These are phyloP conservation scores for Saxidomus purpurata DNA, from an alignment of 1,140 invertebrate genomes.

Conservation along the genomic window DNA sequence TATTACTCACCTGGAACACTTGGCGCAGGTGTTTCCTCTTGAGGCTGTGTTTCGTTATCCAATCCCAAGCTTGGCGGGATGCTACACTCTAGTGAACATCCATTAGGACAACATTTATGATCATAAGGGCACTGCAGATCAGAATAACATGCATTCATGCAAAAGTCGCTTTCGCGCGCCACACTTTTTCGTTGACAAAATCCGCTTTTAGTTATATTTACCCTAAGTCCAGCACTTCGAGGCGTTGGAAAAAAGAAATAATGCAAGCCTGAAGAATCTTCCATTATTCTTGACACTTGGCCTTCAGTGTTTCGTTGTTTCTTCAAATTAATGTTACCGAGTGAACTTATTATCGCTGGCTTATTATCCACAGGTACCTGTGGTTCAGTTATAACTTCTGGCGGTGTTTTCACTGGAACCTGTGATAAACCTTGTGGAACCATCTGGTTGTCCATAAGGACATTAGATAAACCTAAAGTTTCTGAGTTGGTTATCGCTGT, in stretches of 20 bases:
- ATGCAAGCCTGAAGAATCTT: constrained; percentile 40
- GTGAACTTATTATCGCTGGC: neutral
- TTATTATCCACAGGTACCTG: neutral
- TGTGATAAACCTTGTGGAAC: too few relatives aligned
- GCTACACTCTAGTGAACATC: constrained; percentile 47
- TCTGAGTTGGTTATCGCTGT: too few relatives aligned
- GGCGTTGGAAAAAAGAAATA: constrained; percentile 38
- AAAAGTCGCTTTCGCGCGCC: neutral
- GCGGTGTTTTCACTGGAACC: neutral
- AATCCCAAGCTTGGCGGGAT: neutral
- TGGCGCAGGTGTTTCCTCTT: too few relatives aligned
- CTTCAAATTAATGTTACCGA: neutral
- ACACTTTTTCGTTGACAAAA: constrained; percentile 1
- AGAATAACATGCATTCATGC: constrained; percentile 44
- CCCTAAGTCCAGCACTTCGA: constrained; percentile 1
- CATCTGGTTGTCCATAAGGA: too few relatives aligned
- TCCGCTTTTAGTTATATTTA: constrained; percentile 57
- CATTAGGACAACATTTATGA: constrained; percentile 56
- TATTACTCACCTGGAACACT: too few relatives aligned
- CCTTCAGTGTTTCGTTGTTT: neutral
- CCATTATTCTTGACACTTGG: constrained; percentile 10
- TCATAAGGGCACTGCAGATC: constrained; percentile 45
- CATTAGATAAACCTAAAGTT: too few relatives aligned
- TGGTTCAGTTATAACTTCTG: neutral
- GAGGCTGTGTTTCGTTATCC: neutral